These are phyloP conservation scores for Riparia riparia DNA, from an alignment of 2,113 vertebrate species.

Conservation along the genomic window DNA sequence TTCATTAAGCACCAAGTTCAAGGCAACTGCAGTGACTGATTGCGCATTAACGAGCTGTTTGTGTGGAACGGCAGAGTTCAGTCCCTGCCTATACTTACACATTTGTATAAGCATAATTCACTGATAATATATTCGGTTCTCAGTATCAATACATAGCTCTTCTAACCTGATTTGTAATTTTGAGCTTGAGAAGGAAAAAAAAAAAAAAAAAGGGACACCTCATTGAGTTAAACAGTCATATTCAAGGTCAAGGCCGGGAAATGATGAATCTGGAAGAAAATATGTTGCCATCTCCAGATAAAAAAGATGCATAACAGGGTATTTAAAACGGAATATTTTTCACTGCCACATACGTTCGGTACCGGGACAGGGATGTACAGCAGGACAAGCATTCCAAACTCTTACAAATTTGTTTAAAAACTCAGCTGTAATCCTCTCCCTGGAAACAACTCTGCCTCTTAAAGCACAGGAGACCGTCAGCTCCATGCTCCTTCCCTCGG, in stretches of 20 bases:
- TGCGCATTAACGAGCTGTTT: conserved; percentile 78
- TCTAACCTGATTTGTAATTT: conserved; percentile 65
- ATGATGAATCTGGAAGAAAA: background rate
- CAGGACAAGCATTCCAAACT: background rate
- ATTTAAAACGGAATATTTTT: fast-evolving
- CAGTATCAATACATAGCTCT: conserved; percentile 39
- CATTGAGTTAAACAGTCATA: conserved; percentile 61
- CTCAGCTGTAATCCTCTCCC: background rate
- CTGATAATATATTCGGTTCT: conserved; percentile 66
- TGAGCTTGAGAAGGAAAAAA: background rate
- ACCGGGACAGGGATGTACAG: background rate
- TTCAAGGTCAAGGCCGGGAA: conserved; percentile 57
- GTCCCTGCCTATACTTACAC: conserved; percentile 64
- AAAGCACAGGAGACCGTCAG: background rate
- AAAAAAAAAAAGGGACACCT: conserved; percentile 26
- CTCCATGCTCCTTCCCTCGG: fast-evolving
- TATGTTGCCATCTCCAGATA: background rate
- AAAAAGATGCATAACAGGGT: background rate
- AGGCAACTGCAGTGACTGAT: conserved; percentile 76
- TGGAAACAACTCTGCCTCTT: background rate
- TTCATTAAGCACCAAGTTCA: conserved; percentile 81
- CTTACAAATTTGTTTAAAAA: background rate
- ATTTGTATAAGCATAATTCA: conserved; percentile 60
- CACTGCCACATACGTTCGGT: background rate
- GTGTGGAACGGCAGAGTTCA: conserved; percentile 59